Base-by-base conservation (phyloP, 2,888 invertebrate genomes). In the Epistrophella euchroma region DNA sequence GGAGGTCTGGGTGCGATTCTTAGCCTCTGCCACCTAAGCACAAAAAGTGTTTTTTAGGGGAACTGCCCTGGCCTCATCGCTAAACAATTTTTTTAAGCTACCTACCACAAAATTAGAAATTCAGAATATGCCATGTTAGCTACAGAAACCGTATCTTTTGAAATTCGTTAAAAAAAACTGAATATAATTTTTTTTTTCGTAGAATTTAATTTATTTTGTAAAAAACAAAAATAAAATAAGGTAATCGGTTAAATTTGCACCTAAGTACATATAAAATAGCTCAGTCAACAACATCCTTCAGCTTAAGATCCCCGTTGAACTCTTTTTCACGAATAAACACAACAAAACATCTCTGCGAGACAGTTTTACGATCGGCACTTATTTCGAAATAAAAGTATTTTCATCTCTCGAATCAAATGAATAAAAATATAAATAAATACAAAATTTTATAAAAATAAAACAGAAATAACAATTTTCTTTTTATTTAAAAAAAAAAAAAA, bases 291-390 rank as follows among this genome's bases (percentile, higher is more conserved):
- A 25, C 13, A 58, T 37, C 35, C 35, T 37, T 7, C 37, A 19
- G 37, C 35, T 37, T 7, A 58, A 19, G 37, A 37, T 13, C 19
- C 6, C 19, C 17, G 17, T 37, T 37, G 58, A 58, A 58, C 58
- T 37, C 37, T 76, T 80, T 76, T 80, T 78, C 68, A 56, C 56
- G 28, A 55, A 37, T 66, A 64, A 66, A 45, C 45, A 55, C 45
- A 22, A 13, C 13, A 13, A 7, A 22, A 22, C 1, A n/a, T 15
- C 13, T 13, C 55, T 60, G 9, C 17, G 71, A 68, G 81, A 85
- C 76, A 81, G 11, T 85, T 85, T 81, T 47, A 76, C 72, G 73
- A 85, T 62, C 64, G 45, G 32, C 66, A 60, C 75, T 55, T 40
- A 66, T 50, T 68, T 55, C 32, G 25, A 45, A 78, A 43, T 55